Conservation (phyloP, 23 tunicate genomes). For the Halocynthia aurantium region DNA sequence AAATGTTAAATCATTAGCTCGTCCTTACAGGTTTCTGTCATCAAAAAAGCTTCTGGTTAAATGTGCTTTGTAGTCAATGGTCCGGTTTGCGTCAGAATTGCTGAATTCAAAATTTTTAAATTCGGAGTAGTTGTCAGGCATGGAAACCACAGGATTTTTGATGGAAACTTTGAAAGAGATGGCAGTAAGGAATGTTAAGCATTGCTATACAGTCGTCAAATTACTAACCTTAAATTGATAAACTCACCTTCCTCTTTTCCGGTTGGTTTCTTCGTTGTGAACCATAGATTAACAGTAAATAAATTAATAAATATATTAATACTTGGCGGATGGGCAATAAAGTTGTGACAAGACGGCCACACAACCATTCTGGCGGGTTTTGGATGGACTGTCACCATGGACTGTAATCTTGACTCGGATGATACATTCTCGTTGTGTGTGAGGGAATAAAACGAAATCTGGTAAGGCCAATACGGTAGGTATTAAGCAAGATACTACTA, state of each 20-base stretch:
- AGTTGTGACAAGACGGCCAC: conserved; percentile 82
- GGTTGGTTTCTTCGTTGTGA: conserved; percentile 14
- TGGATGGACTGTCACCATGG: conserved; percentile 68
- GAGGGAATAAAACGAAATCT: conserved; percentile 24
- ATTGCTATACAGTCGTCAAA: no score
- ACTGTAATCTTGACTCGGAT: conserved; percentile 26
- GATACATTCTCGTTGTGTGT: neutral
- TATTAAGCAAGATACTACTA: conserved; percentile 5
- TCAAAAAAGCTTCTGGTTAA: no score
- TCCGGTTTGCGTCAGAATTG: no score
- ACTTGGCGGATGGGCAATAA: conserved; percentile 63
- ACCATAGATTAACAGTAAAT: conserved; percentile 6
- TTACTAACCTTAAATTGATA: no score
- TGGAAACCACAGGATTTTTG: no score
- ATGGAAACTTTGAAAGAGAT: no score
- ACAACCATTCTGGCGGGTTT: conserved; percentile 56
- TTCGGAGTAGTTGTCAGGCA: no score
- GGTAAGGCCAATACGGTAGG: neutral
- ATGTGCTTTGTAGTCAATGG: no score
- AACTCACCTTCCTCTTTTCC: neutral
- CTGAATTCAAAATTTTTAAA: no score
- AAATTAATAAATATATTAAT: conserved; percentile 44
- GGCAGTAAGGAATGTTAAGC: no score
- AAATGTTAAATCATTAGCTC: no score
- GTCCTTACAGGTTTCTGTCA: no score